A percentile compares a stretch with the other conserved stretches of the same genome.
These are phyloP conservation scores for Ptychochromis oligacanthus DNA, from an alignment of 2,113 vertebrate species.

Conservation along the genomic window DNA sequence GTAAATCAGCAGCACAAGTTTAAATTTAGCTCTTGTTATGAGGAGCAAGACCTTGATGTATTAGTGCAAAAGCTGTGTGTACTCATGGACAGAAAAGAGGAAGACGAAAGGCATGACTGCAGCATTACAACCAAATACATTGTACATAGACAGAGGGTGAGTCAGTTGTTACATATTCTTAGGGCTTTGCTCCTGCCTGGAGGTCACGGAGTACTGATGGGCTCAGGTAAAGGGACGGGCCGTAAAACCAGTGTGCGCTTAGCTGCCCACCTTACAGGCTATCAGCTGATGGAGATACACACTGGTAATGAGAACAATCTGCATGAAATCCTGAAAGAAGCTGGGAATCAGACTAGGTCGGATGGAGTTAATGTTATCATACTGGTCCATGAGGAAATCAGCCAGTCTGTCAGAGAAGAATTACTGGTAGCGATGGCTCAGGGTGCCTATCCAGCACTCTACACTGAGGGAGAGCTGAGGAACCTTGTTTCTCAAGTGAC, in stretches of 20 bases:
- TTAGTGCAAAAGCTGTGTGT: conserved; percentile 70
- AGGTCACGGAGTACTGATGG: conserved; percentile 81
- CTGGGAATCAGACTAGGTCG: conserved; percentile 67
- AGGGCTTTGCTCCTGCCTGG: conserved; percentile 78
- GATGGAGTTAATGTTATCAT: conserved; percentile 70
- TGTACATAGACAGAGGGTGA: conserved; percentile 68
- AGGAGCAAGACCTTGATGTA: conserved; percentile 62
- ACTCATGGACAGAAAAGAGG: conserved; percentile 46
- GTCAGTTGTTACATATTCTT: conserved; percentile 80
- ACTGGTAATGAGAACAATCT: conserved; percentile 61
- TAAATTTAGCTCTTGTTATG: conserved; percentile 66
- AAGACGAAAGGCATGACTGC: background rate
- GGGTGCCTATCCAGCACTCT: conserved; percentile 76
- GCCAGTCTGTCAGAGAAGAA: conserved; percentile 64
- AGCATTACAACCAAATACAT: conserved; percentile 41
- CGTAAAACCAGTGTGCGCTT: conserved; percentile 79
- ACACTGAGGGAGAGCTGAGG: conserved; percentile 71
- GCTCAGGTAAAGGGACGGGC: conserved; percentile 74
- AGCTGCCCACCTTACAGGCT: conserved; percentile 74
- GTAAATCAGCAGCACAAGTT: conserved; percentile 24
- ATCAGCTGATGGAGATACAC: conserved; percentile 76
- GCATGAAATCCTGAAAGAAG: conserved; percentile 74
- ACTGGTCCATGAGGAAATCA: conserved; percentile 76
- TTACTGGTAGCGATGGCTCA: conserved; percentile 77
- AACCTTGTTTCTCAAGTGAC: conserved; percentile 63